A percentile compares a stretch with the other conserved stretches of the same genome.
These are phyloP conservation scores for Solen grandis DNA, from an alignment of 1,140 invertebrate genomes.

Conservation along the genomic window DNA sequence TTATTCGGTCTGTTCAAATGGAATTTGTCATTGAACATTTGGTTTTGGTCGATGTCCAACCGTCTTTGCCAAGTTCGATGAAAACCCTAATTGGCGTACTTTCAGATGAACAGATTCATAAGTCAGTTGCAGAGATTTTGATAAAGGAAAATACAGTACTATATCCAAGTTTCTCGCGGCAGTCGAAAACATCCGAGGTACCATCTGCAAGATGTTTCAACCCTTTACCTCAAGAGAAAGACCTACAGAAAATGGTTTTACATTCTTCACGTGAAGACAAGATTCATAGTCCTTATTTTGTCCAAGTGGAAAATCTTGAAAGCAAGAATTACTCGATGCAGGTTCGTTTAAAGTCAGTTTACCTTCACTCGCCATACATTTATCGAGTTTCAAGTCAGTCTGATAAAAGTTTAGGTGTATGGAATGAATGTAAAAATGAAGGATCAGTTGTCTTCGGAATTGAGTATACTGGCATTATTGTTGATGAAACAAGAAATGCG, in stretches of 20 bases:
- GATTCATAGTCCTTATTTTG: too few relatives aligned
- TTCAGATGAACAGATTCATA: too few relatives aligned
- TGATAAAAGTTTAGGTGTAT: neutral
- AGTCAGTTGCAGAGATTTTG: too few relatives aligned
- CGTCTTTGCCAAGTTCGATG: neutral
- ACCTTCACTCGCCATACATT: neutral
- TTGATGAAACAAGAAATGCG: neutral
- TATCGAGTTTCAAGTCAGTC: neutral
- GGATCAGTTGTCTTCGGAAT: neutral
- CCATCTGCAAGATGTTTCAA: too few relatives aligned
- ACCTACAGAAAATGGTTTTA: too few relatives aligned
- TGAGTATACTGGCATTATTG: neutral
- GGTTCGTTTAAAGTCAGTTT: neutral
- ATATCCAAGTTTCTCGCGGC: too few relatives aligned
- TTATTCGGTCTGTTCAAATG: slow-evolving; percentile 11
- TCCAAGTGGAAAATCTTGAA: too few relatives aligned
- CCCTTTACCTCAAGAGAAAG: too few relatives aligned
- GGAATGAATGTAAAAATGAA: neutral
- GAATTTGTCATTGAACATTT: slow-evolving; percentile 26
- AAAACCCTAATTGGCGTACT: slow-evolving; percentile 13
- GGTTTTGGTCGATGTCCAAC: slow-evolving; percentile 22
- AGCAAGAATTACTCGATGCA: too few relatives aligned
- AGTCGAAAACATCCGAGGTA: too few relatives aligned
- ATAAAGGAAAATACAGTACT: too few relatives aligned
- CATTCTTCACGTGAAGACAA: too few relatives aligned